Evolutionary conservation across 2,113 vertebrate species (phyloP).

Genomic region (Orientallactaga bullata): DNA sequence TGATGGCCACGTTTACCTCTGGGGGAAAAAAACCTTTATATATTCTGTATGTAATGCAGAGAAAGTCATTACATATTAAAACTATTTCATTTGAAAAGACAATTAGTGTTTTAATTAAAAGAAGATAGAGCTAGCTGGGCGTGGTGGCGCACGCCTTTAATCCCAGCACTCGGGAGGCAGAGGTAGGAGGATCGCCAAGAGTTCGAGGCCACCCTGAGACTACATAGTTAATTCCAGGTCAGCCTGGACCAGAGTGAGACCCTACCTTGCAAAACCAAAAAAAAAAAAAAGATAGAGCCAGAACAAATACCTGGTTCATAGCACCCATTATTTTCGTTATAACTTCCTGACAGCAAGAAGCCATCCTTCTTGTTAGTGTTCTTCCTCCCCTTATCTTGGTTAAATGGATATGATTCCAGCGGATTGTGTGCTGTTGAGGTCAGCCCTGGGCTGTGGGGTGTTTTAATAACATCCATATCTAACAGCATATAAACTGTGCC

Average conservation of each 20-base stretch:
- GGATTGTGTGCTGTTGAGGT: background rate
- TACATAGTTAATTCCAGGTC: too few species aligned
- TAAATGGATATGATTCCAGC: slow-evolving; percentile 37
- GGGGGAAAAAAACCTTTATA: background rate
- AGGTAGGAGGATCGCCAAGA: too few species aligned
- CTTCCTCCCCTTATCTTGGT: background rate
- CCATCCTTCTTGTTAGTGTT: background rate
- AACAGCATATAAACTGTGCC: slow-evolving; percentile 28
- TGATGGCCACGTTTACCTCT: background rate
- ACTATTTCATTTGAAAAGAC: slow-evolving; percentile 66
- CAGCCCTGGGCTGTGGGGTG: background rate
- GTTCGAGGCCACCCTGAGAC: too few species aligned
- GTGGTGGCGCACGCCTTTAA: too few species aligned
- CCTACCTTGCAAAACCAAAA: too few species aligned
- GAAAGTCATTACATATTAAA: slow-evolving; percentile 29
- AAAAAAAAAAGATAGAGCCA: slow-evolving; percentile 39
- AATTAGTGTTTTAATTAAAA: slow-evolving; percentile 73
- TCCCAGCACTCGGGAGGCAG: too few species aligned
- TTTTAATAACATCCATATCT: slow-evolving; percentile 43
- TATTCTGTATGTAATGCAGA: background rate
- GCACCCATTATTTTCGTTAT: slow-evolving; percentile 57
- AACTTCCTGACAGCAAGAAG: slow-evolving; percentile 49
- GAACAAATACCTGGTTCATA: slow-evolving; percentile 53
- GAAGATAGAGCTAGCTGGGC: background rate
- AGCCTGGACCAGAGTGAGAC: too few species aligned